Percentiles rank a stretch among this genome's conserved stretches.
Evolutionary conservation across 2,888 invertebrate genomes (phyloP).

Genomic region (Pogonocherus hispidulus): DNA sequence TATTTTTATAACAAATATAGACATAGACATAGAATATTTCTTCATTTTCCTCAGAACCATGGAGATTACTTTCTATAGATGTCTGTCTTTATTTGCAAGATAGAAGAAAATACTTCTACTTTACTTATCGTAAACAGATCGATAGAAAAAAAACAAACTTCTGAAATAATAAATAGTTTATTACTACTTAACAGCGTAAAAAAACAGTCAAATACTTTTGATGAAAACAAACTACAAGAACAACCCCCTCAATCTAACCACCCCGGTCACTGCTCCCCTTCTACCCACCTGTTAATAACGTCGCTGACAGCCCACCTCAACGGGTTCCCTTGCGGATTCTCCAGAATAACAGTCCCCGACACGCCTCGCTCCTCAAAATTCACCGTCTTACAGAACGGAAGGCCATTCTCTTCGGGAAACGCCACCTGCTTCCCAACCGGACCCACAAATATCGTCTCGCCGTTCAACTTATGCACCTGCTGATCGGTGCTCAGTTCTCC

Average conservation of each 20-base stretch:
- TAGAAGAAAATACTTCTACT: too few species aligned
- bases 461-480: constrained; percentile 66
- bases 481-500: constrained; percentile 62
- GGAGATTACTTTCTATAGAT: too few species aligned
- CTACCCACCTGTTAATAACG: constrained; percentile 11
- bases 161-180: neutral
- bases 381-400: constrained; percentile 75
- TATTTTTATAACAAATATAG: too few species aligned
- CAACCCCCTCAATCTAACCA: too few species aligned
- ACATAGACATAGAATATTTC: too few species aligned
- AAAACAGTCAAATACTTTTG: neutral
- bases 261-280: too few species aligned
- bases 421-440: constrained; percentile 51
- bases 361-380: constrained; percentile 74
- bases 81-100: too few species aligned
- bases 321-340: constrained; percentile 75
- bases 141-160: neutral
- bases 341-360: constrained; percentile 74
- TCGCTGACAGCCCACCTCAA: neutral
- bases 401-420: constrained; percentile 38
- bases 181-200: neutral
- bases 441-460: constrained; percentile 70
- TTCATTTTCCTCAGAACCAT: too few species aligned
- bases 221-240: too few species aligned
- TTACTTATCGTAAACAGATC: too few species aligned